phyloP scores from a whole-genome alignment of 2,888 invertebrate species.

The Euproctis similis region DNA sequence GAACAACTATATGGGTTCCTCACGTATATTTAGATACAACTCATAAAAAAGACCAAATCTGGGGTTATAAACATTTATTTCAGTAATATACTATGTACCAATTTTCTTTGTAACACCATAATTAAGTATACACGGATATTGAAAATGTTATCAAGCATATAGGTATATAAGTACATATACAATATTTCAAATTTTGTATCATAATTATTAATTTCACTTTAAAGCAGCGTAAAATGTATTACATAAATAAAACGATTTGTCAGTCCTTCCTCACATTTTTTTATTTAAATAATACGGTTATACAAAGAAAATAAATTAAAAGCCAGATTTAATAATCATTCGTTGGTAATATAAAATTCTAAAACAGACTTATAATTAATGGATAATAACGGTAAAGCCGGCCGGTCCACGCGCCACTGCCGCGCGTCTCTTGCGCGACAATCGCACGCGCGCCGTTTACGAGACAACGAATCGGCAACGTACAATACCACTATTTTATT shows the following conservation, averaged over 20 bases:
- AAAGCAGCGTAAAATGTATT: slow-evolving; percentile 39
- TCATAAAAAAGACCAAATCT: slow-evolving; percentile 39
- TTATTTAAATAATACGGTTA: slow-evolving; percentile 75
- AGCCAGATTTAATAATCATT: slow-evolving; percentile 72
- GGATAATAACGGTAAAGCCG: slow-evolving; percentile 48
- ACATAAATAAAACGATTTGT: slow-evolving; percentile 71
- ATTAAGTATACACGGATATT: slow-evolving; percentile 64
- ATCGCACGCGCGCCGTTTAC: slow-evolving; percentile 14
- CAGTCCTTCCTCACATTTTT: slow-evolving; percentile 66
- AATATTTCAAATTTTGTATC: slow-evolving; percentile 37
- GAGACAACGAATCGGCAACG: slow-evolving; percentile 40
- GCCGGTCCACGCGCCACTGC: slow-evolving; percentile 14
- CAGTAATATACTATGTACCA: slow-evolving; percentile 70
- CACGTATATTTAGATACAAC: too few relatives aligned
- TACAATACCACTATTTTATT: slow-evolving; percentile 5
- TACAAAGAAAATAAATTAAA: slow-evolving; percentile 74
- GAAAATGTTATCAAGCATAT: slow-evolving; percentile 37
- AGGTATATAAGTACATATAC: slow-evolving; percentile 63
- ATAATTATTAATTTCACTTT: slow-evolving; percentile 35
- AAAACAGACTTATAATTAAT: slow-evolving; percentile 70
- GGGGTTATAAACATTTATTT: slow-evolving; percentile 71
- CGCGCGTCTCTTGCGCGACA: slow-evolving; percentile 8
- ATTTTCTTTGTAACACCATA: slow-evolving; percentile 74
- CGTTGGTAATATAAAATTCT: slow-evolving; percentile 76
- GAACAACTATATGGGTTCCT: too few relatives aligned